A percentile compares a stretch with the other conserved stretches of the same genome.
Conservation (phyloP, 2,888 invertebrate genomes). For the Pristionchus mayeri region DNA sequence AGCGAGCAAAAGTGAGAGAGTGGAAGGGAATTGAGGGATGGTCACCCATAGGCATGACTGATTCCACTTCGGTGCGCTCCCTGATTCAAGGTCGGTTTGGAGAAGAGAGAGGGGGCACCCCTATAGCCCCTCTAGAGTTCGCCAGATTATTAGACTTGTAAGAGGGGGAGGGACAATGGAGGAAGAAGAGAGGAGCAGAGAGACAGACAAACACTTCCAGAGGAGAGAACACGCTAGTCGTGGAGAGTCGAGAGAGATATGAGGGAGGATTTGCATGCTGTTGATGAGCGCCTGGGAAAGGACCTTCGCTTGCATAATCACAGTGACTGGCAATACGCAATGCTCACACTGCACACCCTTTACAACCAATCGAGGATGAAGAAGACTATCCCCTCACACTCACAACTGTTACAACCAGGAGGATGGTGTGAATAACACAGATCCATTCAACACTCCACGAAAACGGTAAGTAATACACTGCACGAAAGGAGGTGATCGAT, state of each 20-base stretch:
- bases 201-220: constrained; percentile 8
- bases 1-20: constrained; percentile 10
- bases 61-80: constrained; percentile 16
- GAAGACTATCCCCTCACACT: too few relatives aligned
- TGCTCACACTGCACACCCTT: background rate
- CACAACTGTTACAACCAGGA: background rate
- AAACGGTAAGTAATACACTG: background rate
- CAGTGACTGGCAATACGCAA: constrained; percentile 24
- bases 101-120: background rate
- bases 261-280: background rate
- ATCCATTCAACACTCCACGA: background rate
- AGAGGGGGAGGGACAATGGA: background rate
- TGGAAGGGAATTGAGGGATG: background rate
- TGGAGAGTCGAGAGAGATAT: constrained; percentile 1
- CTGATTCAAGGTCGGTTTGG: constrained; percentile 40
- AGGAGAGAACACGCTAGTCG: constrained; percentile 2
- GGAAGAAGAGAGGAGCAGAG: background rate
- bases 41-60: constrained; percentile 43
- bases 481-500: background rate
- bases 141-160: constrained; percentile 21
- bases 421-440: background rate
- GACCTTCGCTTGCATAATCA: constrained; percentile 42
- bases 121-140: constrained; percentile 27
- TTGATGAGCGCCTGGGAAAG: constrained; percentile 37
- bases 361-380: constrained; percentile 18